Evolutionary conservation across 2,113 vertebrate species (phyloP), one percentile per base, ranked within the genome.

Genomic region (Cryptotis parvus): DNA sequence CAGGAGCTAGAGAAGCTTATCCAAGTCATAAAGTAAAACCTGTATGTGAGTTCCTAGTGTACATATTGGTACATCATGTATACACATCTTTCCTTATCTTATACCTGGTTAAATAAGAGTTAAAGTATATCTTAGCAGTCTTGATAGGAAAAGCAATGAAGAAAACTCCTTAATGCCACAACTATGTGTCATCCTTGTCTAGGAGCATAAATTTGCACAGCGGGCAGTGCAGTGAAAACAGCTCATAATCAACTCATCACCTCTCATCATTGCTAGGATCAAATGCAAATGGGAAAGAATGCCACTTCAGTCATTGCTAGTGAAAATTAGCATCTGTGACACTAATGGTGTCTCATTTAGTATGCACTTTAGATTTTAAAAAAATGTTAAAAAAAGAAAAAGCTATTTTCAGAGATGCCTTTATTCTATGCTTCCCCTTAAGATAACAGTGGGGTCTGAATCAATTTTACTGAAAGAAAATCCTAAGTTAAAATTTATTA

Each of bases 201-300:
- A 96, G 94, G 91, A 97, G 97, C 97, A 97, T 97, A 98, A 98
- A 98, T 97, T 97, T 96, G 95, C 97, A 97, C 97, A 97, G 97
- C 93, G 94, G 97, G 96, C 97, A 97, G 94, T 96, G 72, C 15
- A 0, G 96, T 97, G 97, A 95, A 98, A 97, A 95, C 96, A 98
- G 96, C 95, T 98, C 97, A 97, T 98, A 97, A 96, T 96, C 97
- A 97, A 89, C 96, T 97, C 97, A 97, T 98, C 97, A 96, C 96
- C 96, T 97, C 97, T 96, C 95, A 97, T 97, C 98, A 97, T 96
- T 94, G 96, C 97, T 95, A 95, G 94, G 97, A 95, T 95, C 96
- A 97, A 97, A 98, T 97, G 97, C 96, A 98, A 98, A 97, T 97
- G 81, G 93, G 93, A 96, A 94, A 10, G 70, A 97, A 97, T 96